Percentiles rank a stretch among this genome's conserved stretches.
These are phyloP conservation scores for Chromoteleia sp. DNA, from an alignment of 2,888 invertebrate species.

Conservation along the genomic window DNA sequence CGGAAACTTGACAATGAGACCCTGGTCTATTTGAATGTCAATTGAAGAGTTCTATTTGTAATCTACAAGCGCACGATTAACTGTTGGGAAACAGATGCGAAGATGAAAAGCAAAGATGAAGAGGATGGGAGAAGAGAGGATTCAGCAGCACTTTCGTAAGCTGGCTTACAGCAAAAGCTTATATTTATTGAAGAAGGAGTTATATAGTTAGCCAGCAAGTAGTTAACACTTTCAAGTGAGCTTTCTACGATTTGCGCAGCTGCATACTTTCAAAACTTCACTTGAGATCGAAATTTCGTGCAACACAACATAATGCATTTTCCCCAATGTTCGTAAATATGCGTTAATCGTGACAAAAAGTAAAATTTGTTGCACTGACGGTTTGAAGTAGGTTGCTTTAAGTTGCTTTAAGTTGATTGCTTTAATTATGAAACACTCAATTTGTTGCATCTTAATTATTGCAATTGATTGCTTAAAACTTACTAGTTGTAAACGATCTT, in stretches of 20 bases:
- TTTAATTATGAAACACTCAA: too few species aligned
- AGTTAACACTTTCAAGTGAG: conserved; percentile 71
- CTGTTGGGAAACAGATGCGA: conserved; percentile 56
- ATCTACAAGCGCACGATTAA: conserved; percentile 64
- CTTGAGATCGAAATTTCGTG: conserved; percentile 12
- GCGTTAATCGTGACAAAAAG: too few species aligned
- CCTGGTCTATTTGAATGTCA: conserved; percentile 56
- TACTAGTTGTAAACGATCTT: too few species aligned
- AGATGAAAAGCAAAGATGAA: conserved; percentile 58
- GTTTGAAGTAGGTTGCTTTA: too few species aligned
- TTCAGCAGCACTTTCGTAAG: conserved; percentile 69
- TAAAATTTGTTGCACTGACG: too few species aligned
- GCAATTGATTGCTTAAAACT: too few species aligned
- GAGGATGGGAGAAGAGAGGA: conserved; percentile 39
- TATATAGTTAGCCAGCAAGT: conserved; percentile 68
- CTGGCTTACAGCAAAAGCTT: conserved; percentile 78
- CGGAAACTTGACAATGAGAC: conserved; percentile 56
- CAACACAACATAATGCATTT: too few species aligned
- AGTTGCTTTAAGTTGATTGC: too few species aligned
- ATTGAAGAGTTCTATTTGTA: conserved; percentile 58
- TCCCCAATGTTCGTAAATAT: too few species aligned
- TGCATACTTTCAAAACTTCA: conserved; percentile 26
- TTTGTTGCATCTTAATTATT: too few species aligned
- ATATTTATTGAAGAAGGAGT: conserved; percentile 78
- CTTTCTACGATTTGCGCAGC: conserved; percentile 18